Conservation (phyloP, 2,888 invertebrate species). For the Nowickia ferox region DNA sequence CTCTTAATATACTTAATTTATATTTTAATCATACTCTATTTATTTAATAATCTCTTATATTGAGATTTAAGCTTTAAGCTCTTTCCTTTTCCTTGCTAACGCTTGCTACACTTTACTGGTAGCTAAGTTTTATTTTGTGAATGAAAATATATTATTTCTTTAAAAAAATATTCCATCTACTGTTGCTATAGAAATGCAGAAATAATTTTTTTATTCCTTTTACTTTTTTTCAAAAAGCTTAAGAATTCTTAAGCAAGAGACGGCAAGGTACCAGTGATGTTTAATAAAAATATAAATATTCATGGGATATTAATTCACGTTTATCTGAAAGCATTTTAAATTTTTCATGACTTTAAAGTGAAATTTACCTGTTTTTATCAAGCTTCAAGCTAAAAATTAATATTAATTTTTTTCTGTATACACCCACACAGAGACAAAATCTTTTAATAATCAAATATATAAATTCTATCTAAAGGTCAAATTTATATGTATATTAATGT, state of each 20-base stretch:
- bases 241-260: not conserved
- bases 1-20: not conserved
- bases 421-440: conserved; percentile 1
- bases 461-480: conserved; percentile 41
- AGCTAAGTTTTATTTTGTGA: conserved; percentile 4
- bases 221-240: not conserved
- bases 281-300: conserved; percentile 20
- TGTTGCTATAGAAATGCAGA: conserved; percentile 53
- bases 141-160: not conserved
- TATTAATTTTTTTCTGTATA: conserved; percentile 2
- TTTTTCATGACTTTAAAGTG: conserved; percentile 42
- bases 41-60: conserved; percentile 38
- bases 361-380: conserved; percentile 20
- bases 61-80: conserved; percentile 43
- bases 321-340: conserved; percentile 59
- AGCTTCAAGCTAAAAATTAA: conserved; percentile 14
- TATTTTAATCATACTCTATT: conserved; percentile 4
- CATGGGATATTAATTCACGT: conserved; percentile 26
- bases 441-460: conserved; percentile 42
- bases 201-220: conserved; percentile 13
- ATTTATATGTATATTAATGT: conserved; percentile 11
- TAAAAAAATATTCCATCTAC: not conserved
- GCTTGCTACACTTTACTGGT: not conserved
- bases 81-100: not conserved
- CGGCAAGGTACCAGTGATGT: not conserved